These are phyloP conservation scores for Odocoileus hemionus DNA, from an alignment of 2,113 vertebrate genomes.

Conservation along the genomic window DNA sequence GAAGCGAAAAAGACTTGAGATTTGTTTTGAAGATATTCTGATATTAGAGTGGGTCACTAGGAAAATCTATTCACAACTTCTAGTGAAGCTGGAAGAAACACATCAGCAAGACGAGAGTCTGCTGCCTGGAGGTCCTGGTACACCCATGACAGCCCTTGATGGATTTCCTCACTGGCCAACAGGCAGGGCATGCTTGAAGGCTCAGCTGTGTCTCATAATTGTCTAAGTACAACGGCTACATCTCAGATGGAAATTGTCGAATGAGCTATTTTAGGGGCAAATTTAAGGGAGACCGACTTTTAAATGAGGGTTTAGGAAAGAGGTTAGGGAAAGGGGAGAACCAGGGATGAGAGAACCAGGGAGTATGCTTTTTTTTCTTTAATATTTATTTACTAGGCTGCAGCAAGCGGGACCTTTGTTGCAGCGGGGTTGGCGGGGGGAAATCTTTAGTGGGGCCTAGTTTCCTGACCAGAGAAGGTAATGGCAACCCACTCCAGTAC, in stretches of 20 bases:
- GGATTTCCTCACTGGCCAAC: not conserved
- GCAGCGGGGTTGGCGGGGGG: not conserved
- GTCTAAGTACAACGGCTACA: not conserved
- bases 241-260: not conserved
- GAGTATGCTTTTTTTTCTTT: not conserved
- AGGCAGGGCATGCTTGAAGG: not conserved
- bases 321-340: not conserved
- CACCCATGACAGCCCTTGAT: not conserved
- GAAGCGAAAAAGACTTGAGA: not conserved
- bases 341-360: not conserved
- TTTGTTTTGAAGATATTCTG: not conserved
- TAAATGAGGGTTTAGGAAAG: not conserved
- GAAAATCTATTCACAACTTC: not conserved
- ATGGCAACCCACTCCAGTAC: no score
- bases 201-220: not conserved
- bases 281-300: not conserved
- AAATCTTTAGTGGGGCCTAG: not conserved
- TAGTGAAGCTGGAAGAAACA: not conserved
- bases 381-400: not conserved
- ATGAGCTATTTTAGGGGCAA: not conserved
- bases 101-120: not conserved
- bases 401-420: not conserved
- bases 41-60: not conserved
- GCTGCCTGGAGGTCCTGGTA: not conserved
- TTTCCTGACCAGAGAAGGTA: not conserved